phyloP scores from a whole-genome alignment of 2,113 vertebrate species.

The Tor tambroides region DNA sequence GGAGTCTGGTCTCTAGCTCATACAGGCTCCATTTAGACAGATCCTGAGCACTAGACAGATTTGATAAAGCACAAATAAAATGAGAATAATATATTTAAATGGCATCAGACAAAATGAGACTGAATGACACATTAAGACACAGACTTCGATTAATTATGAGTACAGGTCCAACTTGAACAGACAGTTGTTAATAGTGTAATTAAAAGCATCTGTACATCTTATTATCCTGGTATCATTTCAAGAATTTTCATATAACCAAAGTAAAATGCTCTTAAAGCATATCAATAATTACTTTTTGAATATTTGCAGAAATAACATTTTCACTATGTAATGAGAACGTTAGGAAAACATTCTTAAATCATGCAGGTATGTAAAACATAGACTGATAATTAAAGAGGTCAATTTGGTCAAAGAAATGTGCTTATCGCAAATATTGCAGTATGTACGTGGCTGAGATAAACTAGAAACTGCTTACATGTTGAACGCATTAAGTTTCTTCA shows the following conservation, averaged over 20 bases:
- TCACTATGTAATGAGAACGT: background rate
- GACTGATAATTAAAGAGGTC: background rate
- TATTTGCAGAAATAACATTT: background rate
- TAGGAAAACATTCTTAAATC: background rate
- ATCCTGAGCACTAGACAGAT: constrained; percentile 81
- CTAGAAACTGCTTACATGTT: constrained; percentile 80
- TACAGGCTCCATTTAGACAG: constrained; percentile 80
- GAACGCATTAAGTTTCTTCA: constrained; percentile 84
- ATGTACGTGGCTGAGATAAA: background rate
- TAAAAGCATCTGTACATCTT: too few relatives aligned
- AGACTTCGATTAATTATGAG: too few relatives aligned
- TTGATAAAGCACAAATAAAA: too few relatives aligned
- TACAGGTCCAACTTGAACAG: too few relatives aligned
- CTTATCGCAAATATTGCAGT: too few relatives aligned
- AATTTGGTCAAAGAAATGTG: background rate
- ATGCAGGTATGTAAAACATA: background rate
- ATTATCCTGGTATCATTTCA: too few relatives aligned
- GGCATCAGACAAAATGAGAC: background rate
- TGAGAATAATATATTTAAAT: background rate
- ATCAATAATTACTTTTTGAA: background rate
- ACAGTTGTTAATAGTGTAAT: background rate
- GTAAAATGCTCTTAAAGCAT: background rate
- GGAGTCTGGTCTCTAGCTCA: constrained; percentile 76
- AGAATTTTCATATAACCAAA: too few relatives aligned
- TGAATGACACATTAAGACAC: too few relatives aligned